phyloP scores from a whole-genome alignment of 2,888 invertebrate genomes.

The Cremastobaeus sp. region DNA sequence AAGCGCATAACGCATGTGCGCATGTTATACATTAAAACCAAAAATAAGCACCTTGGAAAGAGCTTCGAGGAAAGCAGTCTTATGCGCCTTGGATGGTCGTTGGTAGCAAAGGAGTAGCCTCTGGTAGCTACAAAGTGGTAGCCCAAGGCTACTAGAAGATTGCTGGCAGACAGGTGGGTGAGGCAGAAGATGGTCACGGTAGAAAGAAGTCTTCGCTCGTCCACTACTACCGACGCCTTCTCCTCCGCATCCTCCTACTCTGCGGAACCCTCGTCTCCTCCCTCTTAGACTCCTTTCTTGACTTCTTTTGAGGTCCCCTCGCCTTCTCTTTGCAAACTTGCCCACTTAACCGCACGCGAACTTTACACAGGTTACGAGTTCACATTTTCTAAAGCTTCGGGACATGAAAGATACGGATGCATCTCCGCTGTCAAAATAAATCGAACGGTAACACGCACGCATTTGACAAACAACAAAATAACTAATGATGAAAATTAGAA shows the following conservation, averaged over 20 bases:
- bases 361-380: conserved; percentile 66
- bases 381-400: conserved; percentile 61
- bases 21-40: conserved; percentile 55
- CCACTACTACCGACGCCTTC: conserved; percentile 47
- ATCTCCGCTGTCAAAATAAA: conserved; percentile 33
- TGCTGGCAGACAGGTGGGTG: conserved; percentile 79
- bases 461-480: conserved; percentile 42
- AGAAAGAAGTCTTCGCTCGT: conserved; percentile 64
- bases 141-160: conserved; percentile 79
- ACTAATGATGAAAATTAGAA: conserved; percentile 57
- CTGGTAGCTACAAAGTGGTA: conserved; percentile 77
- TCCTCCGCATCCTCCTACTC: conserved; percentile 48
- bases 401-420: conserved; percentile 61
- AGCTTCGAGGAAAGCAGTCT: conserved; percentile 51
- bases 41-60: conserved; percentile 59
- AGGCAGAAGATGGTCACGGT: conserved; percentile 72
- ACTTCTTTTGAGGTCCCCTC: conserved; percentile 65
- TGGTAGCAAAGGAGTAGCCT: conserved; percentile 77
- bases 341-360: conserved; percentile 78
- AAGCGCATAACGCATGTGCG: conserved; percentile 48
- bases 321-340: conserved; percentile 63
- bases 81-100: conserved; percentile 41
- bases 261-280: conserved; percentile 22
- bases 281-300: conserved; percentile 65
- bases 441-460: conserved; percentile 38